phyloP scores from a whole-genome alignment of 2,888 invertebrate species.

The Digitonthophagus gazella region DNA sequence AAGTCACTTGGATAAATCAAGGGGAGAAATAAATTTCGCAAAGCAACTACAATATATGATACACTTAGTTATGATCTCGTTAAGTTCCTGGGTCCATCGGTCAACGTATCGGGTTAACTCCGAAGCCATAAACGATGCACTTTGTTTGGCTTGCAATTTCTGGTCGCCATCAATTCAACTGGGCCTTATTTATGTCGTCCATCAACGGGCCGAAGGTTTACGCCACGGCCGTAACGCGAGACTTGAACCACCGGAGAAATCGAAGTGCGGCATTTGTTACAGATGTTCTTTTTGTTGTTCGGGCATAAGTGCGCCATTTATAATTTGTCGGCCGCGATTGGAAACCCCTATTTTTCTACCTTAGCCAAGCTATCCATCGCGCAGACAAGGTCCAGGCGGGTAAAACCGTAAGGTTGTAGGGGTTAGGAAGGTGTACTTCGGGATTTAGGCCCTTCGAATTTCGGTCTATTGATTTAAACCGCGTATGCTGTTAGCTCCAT shows the following conservation, averaged over 20 bases:
- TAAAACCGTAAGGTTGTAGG: too few relatives aligned
- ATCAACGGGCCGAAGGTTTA: conserved; percentile 3
- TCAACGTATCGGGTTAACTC: neutral
- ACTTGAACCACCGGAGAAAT: conserved; percentile 7
- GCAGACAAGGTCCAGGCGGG: neutral
- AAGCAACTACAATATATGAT: neutral
- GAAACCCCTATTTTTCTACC: conserved; percentile 8
- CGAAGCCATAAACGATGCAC: neutral
- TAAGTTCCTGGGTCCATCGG: neutral
- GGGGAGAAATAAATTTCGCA: too few relatives aligned
- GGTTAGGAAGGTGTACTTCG: too few relatives aligned
- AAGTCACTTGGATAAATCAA: too few relatives aligned
- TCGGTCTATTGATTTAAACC: neutral
- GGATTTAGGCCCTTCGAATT: too few relatives aligned
- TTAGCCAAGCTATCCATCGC: neutral
- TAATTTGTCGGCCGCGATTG: conserved; percentile 7
- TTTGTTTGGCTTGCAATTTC: conserved; percentile 1
- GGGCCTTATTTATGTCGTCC: conserved; percentile 6
- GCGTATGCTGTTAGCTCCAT: neutral
- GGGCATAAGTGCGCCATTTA: conserved; percentile 7
- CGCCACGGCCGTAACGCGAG: neutral
- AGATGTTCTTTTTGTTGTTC: neutral
- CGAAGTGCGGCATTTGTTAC: conserved; percentile 7
- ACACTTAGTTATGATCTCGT: neutral
- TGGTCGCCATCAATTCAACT: conserved; percentile 1